Conservation (phyloP, 2,797 vertebrate species). For the Pagetopsis macropterus region DNA sequence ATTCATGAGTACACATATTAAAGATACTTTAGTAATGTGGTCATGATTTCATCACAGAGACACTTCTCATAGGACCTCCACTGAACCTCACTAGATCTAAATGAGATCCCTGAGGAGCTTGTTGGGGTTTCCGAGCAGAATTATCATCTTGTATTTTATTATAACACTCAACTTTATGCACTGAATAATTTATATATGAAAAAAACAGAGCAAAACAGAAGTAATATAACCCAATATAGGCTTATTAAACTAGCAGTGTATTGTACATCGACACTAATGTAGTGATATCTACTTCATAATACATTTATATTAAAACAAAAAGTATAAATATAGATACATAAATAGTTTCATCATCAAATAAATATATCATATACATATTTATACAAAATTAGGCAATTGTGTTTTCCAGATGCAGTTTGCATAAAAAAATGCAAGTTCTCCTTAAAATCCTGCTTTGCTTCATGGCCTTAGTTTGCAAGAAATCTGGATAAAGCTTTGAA, state of each 20-base stretch:
- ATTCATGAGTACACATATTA: conserved; percentile 4
- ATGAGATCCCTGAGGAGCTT: conserved; percentile 9
- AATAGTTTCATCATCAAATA: conserved; percentile 65
- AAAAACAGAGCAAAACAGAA: conserved; percentile 31
- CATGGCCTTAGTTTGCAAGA: background rate
- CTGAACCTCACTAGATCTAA: background rate
- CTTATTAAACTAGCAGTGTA: conserved; percentile 29
- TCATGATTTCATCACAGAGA: conserved; percentile 14
- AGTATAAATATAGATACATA: conserved; percentile 65
- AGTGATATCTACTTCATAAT: conserved; percentile 66
- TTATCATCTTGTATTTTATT: conserved; percentile 8
- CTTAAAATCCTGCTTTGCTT: conserved; percentile 11
- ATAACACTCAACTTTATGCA: conserved; percentile 6
- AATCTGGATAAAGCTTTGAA: conserved; percentile 12
- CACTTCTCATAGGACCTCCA: background rate
- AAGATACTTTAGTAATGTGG: conserved; percentile 7
- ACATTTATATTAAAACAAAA: background rate
- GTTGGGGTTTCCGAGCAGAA: conserved; percentile 15
- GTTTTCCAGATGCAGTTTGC: conserved; percentile 17
- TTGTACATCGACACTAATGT: conserved; percentile 69
- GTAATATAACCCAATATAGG: conserved; percentile 10
- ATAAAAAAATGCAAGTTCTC: conserved; percentile 16
- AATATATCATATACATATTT: conserved; percentile 55
- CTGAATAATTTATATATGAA: conserved; percentile 35
- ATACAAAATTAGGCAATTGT: conserved; percentile 35